Base-by-base conservation (phyloP, 2,888 invertebrate species). In the Brachyptera putata region DNA sequence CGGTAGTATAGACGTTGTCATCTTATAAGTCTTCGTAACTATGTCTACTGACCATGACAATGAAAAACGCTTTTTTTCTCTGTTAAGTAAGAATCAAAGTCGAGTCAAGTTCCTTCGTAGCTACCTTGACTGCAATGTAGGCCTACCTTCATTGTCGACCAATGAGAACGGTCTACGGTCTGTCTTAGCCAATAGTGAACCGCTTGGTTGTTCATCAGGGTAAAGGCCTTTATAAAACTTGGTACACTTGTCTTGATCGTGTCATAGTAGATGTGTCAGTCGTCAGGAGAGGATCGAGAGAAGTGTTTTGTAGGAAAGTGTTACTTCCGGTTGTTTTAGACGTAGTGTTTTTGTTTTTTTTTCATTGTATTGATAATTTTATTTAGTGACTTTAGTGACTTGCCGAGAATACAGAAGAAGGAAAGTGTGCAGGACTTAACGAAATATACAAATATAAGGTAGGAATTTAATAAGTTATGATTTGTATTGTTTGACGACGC, bases 81-180 rank as follows among this genome's bases (percentile, higher is more conserved):
- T 41, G 41, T 18, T n/a, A n/a, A n/a, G n/a, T n/a, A 14, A 41
- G 16, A 41, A 41, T 21, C 16, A 41, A 41, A 41, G 21, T 41
- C 16, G 41, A 41, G 18, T n/a, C 18, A 41, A 41, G 41, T 21
- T 16, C 18, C 41, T 18, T 30, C 21, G 41, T 18, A 18, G 41
- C 41, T 41, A 41, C 41, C 41, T 41, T 41, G 41, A 41, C n/a
- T n/a, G n/a, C n/a, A n/a, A n/a, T n/a, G n/a, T n/a, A n/a, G 41
- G 4, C 3, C 7, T 41, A 7, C 41, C 41, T 16, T 41, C 41
- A 13, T 41, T 41, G 18, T 14, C n/a, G 16, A 21, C 41, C 41
- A 41, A 41, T 41, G 11, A 16, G 41, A 7, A 18, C 3, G 2
- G 16, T 41, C 18, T 18, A 41, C 16, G 41, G 18, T 2, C 7